Base-by-base conservation (phyloP, 2,113 vertebrate genomes). In the Trichomycterus rosablanca region DNA sequence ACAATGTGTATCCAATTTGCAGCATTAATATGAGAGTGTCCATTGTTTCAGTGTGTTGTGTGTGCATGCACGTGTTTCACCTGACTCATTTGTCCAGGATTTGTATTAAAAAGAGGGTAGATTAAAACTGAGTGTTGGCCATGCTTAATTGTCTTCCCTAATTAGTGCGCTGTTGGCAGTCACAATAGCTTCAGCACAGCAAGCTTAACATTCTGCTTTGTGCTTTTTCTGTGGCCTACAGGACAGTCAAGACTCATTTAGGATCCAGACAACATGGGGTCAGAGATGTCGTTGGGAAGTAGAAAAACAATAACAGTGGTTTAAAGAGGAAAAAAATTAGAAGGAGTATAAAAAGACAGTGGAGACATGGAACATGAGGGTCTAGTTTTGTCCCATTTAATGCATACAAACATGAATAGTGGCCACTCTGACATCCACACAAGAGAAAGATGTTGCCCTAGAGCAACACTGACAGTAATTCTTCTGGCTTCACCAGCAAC, bases 171-270 rank as follows among this genome's bases (percentile, higher is more conserved):
- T 92, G 89, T 92, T 80, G 74, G 84, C 80, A 70, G 68, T 79
- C 85, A 96, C 92, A 97, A 97, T 94, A 88, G 90, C 83, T 84
- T 83, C 87, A 88, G 87, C 85, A 89, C 90, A 92, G 90, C 91
- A 87, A 82, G 86, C 80, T 84, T 86, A 89, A 88, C 68, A 76
- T 80, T 80, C 66, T 19, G 84, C 86, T 97, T 95, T 96, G 89
- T 95, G 89, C 83, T 81, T 90, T 90, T 92, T 90, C 93, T 94
- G 80, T 91, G 86, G 89, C 88, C 92, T 82, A 83, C 90, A 87
- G 89, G 88, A 88, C 90, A 92, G 92, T 94, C 92, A 93, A 88
- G 91, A 92, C 90, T 91, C 90, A 93, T 95, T 95, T 94, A 89
- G 88, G 83, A 76, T 79, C 85, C 83, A 72, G 85, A 89, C 89